phyloP scores from a whole-genome alignment of 2,888 invertebrate genomes.

The Pyrochroa serraticornis region DNA sequence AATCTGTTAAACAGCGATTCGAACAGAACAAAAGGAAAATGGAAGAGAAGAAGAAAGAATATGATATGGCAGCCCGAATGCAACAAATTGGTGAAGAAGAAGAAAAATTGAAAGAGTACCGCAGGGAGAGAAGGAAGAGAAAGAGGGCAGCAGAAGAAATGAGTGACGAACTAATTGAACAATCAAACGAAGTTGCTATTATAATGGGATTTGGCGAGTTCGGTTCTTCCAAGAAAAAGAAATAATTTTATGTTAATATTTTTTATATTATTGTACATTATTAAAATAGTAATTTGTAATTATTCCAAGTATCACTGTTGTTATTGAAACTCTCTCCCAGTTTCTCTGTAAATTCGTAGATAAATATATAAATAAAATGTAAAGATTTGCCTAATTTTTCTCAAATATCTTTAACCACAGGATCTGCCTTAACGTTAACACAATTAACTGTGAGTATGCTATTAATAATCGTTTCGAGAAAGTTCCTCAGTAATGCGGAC shows the following conservation, averaged over 20 bases:
- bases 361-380: neutral
- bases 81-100: constrained; percentile 96
- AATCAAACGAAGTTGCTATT: constrained; percentile 76
- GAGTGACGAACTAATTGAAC: constrained; percentile 61
- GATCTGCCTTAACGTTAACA: constrained; percentile 38
- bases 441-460: constrained; percentile 46
- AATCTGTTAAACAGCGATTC: constrained; percentile 92
- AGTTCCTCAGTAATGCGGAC: constrained; percentile 55
- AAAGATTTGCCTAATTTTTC: constrained; percentile 19
- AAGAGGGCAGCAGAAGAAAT: constrained; percentile 85
- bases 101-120: constrained; percentile 87
- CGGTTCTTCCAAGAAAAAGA: constrained; percentile 80
- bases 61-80: constrained; percentile 88
- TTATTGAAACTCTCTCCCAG: neutral
- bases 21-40: constrained; percentile 90
- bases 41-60: constrained; percentile 95
- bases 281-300: neutral
- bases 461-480: constrained; percentile 46
- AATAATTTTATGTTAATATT: constrained; percentile 31
- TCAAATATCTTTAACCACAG: constrained; percentile 41
- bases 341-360: neutral
- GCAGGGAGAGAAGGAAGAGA: constrained; percentile 87
- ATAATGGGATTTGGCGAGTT: constrained; percentile 97
- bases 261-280: neutral
- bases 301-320: neutral